Evolutionary conservation across 2,797 vertebrate species (phyloP).

Genomic region (Chrosomus eos): DNA sequence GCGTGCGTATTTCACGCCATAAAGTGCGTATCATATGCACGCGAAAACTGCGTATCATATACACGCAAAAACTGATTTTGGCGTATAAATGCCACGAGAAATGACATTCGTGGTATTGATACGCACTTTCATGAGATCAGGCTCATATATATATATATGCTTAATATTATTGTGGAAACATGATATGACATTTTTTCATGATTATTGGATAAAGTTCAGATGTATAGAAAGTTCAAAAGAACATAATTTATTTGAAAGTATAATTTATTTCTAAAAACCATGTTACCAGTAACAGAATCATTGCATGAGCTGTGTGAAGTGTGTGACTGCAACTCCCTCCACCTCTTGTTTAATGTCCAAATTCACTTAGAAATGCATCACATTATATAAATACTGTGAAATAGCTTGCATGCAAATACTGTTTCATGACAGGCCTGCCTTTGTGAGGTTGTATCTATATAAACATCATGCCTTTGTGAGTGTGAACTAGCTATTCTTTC

Average conservation of each 20-base stretch:
- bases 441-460: constrained; percentile 1
- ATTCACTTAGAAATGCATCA: not conserved
- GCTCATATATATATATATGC: too few species aligned
- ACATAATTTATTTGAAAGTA: not conserved
- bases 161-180: too few species aligned
- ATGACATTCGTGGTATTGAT: too few species aligned
- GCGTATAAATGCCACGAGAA: too few species aligned
- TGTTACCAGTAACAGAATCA: not conserved
- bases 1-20: too few species aligned
- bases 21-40: too few species aligned
- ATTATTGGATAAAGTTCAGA: too few species aligned
- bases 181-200: too few species aligned
- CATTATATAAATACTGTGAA: not conserved
- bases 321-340: not conserved
- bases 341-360: not conserved
- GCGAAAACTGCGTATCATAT: too few species aligned
- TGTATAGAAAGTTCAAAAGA: not conserved
- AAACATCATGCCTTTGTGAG: not conserved
- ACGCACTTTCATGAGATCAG: too few species aligned
- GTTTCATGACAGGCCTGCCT: not conserved
- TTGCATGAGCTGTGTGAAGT: not conserved
- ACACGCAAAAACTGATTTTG: too few species aligned
- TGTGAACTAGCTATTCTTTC: constrained; percentile 12
- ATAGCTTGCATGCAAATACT: not conserved
- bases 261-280: not conserved